Percentiles rank a stretch among this genome's conserved stretches.
Evolutionary conservation across 2,113 vertebrate genomes (phyloP).

Genomic region (Nesogale talazaci): DNA sequence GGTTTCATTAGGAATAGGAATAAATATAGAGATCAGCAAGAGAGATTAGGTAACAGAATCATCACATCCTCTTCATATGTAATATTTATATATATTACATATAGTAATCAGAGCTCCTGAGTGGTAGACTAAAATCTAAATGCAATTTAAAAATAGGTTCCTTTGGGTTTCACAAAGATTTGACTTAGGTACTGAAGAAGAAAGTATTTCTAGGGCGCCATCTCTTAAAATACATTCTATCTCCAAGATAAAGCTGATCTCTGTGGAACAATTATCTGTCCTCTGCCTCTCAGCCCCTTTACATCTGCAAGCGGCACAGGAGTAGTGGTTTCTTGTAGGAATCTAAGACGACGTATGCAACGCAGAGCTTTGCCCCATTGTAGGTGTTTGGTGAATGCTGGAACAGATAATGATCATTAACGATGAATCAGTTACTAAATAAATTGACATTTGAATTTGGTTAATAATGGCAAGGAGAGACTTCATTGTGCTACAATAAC

Average conservation of each 20-base stretch:
- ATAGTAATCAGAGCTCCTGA: not conserved
- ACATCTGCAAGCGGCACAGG: not conserved
- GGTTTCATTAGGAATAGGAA: too few relatives aligned
- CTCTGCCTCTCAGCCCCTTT: not conserved
- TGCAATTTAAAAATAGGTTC: not conserved
- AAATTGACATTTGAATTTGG: not conserved
- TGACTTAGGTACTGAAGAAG: not conserved
- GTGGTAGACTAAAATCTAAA: not conserved
- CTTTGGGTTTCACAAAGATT: not conserved
- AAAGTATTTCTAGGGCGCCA: not conserved
- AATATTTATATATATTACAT: not conserved
- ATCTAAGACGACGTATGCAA: fast-evolving
- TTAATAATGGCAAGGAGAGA: not conserved
- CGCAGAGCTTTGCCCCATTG: not conserved
- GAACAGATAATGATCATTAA: not conserved
- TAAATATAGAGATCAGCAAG: not conserved
- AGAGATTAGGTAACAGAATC: fast-evolving
- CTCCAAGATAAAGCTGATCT: not conserved
- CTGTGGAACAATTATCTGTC: fast-evolving
- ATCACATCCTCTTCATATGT: not conserved
- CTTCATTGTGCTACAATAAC: not conserved
- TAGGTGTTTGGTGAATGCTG: not conserved
- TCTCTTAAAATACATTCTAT: not conserved
- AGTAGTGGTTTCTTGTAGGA: fast-evolving
- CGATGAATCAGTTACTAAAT: not conserved